These are phyloP conservation scores for Dolichopus griseipennis DNA, from an alignment of 2,888 invertebrate species.

Conservation along the genomic window DNA sequence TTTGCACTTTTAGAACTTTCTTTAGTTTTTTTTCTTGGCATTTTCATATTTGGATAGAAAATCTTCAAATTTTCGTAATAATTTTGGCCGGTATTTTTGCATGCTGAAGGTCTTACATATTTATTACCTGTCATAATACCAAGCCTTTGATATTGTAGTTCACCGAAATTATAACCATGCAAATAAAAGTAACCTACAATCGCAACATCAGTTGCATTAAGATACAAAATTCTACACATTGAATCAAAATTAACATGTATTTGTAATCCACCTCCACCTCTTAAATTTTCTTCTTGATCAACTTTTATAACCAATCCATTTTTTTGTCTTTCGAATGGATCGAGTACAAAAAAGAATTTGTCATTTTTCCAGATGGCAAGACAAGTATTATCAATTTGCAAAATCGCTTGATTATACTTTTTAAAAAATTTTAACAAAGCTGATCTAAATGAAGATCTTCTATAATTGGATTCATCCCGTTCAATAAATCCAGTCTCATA, in stretches of 20 bases:
- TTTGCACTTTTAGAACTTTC: neutral
- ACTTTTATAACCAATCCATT: constrained; percentile 43
- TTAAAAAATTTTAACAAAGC: constrained; percentile 31
- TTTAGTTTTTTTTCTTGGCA: too few relatives aligned
- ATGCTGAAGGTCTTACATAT: neutral
- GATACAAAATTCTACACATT: constrained; percentile 47
- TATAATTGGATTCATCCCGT: constrained; percentile 28
- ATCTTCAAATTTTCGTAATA: constrained; percentile 10
- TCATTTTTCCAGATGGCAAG: constrained; percentile 56
- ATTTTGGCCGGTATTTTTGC: neutral
- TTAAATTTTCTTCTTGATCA: too few relatives aligned
- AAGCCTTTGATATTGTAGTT: constrained; percentile 43
- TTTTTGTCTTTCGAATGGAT: constrained; percentile 54
- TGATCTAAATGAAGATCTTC: constrained; percentile 29
- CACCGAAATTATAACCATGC: constrained; percentile 41
- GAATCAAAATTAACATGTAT: constrained; percentile 53
- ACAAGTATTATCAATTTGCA: constrained; percentile 53
- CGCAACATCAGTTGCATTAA: constrained; percentile 41
- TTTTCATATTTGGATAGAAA: neutral
- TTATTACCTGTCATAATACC: constrained; percentile 26
- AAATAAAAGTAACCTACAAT: constrained; percentile 42
- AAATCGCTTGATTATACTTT: constrained; percentile 30
- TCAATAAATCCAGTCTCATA: constrained; percentile 32
- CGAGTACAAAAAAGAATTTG: constrained; percentile 55
- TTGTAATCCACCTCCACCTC: constrained; percentile 51